Evolutionary conservation across 2,888 invertebrate genomes (phyloP), one percentile per base, ranked within the genome.

Genomic region (Saturnia japonica): DNA sequence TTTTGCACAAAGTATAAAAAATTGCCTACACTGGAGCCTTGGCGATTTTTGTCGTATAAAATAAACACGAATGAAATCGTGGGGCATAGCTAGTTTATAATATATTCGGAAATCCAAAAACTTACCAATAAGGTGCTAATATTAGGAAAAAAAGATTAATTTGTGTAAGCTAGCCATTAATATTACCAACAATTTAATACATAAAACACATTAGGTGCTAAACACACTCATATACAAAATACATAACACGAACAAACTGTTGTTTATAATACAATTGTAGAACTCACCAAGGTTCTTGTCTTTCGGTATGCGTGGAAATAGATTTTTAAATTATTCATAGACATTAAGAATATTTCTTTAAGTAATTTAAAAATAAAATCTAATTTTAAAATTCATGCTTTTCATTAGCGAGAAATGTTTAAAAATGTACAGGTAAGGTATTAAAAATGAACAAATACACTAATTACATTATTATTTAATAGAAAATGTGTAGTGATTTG

Each of bases 211-310:
- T 34, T 68, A 71, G 51, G 68, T 67, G 69, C 67, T 69, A 69
- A 72, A 72, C 25, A 68, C 47, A 43, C 69, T 54, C 14, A 28
- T 60, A 60, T 14, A 51, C 16, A 2, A n/a, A n/a, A n/a, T n/a
- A n/a, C n/a, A n/a, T n/a, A n/a, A 67, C 45, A 70, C 34, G 47
- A 47, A 45, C 25, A 67, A 57, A 68, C 47, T 40, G 67, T 40
- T 70, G 57, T 47, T 68, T 70, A 70, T 70, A 60, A 62, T 68
- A 76, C 71, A 75, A 73, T 75, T 72, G 74, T 75, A 79, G 77
- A 87, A 93, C 93, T 93, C 93, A 93, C 93, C 93, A 83, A 91
- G 87, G 83, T 91, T 93, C 88, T 93, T 93, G 89, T 93, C 93
- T 93, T 86, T 87, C 91, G 83, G 93, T 75, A 76, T 80, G 93